phyloP scores from a whole-genome alignment of 2,797 vertebrate genomes.

The Pseudomugil gertrudae region DNA sequence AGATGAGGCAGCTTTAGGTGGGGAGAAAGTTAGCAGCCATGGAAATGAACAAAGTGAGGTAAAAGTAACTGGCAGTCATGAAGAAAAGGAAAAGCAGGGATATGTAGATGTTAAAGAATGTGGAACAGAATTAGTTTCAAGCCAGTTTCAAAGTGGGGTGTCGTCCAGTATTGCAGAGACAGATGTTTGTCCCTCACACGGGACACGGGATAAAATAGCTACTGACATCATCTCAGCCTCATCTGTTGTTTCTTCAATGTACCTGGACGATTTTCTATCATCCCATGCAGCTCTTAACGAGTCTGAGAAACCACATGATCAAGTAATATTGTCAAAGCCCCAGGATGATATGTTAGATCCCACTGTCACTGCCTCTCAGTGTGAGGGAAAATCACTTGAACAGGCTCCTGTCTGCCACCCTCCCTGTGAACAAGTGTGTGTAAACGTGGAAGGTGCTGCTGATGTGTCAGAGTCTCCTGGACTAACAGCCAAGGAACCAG shows the following conservation, averaged over 20 bases:
- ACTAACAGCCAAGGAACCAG: slow-evolving; percentile 26
- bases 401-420: slow-evolving; percentile 12
- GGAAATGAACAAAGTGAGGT: slow-evolving; percentile 37
- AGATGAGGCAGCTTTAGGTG: slow-evolving; percentile 55
- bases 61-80: slow-evolving; percentile 35
- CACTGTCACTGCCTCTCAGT: not conserved
- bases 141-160: slow-evolving; percentile 17
- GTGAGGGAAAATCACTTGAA: slow-evolving; percentile 26
- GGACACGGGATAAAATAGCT: slow-evolving; percentile 13
- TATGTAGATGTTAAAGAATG: slow-evolving; percentile 30
- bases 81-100: slow-evolving; percentile 39
- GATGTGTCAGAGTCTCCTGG: slow-evolving; percentile 30
- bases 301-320: slow-evolving; percentile 30
- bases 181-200: slow-evolving; percentile 21
- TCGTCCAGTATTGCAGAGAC: slow-evolving; percentile 12
- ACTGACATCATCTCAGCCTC: slow-evolving; percentile 5
- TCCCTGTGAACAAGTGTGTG: slow-evolving; percentile 24
- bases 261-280: slow-evolving; percentile 10
- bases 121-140: slow-evolving; percentile 28
- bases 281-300: not conserved
- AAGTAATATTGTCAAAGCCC: slow-evolving; percentile 21
- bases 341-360: slow-evolving; percentile 14
- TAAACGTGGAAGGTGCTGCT: slow-evolving; percentile 23
- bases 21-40: slow-evolving; percentile 51
- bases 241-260: slow-evolving; percentile 19